Evolutionary conservation across 2,113 vertebrate genomes (phyloP).

Genomic region (Colistium nudipinnis): DNA sequence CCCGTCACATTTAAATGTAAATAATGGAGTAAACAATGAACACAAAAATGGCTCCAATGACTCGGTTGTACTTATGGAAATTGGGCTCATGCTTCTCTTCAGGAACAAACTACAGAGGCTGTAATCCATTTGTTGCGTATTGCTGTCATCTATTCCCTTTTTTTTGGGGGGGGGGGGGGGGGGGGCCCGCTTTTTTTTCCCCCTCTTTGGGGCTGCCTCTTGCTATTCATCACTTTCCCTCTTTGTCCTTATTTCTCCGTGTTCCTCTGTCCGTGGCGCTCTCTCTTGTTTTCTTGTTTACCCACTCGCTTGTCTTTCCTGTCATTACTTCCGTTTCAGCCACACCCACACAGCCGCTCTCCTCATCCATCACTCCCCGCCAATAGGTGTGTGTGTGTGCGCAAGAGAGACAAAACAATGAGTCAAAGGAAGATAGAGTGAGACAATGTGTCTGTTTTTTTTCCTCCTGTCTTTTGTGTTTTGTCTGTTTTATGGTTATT

Average conservation of each 20-base stretch:
- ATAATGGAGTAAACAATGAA: no score
- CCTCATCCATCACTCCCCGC: slow-evolving; percentile 64
- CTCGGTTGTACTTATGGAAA: slow-evolving; percentile 22
- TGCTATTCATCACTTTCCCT: slow-evolving; percentile 33
- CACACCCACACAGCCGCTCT: slow-evolving; percentile 60
- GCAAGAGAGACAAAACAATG: slow-evolving; percentile 9
- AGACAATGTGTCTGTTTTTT: slow-evolving; percentile 37
- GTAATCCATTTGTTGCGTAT: slow-evolving; percentile 24
- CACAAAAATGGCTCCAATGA: slow-evolving; percentile 19
- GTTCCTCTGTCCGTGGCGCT: slow-evolving; percentile 26
- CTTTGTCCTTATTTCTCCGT: slow-evolving; percentile 43
- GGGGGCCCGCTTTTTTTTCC: not conserved
- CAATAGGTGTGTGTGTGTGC: not conserved
- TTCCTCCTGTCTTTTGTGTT: slow-evolving; percentile 41
- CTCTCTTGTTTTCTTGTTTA: slow-evolving; percentile 56
- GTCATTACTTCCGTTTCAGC: slow-evolving; percentile 71
- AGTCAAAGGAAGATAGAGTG: slow-evolving; percentile 42
- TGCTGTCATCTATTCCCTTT: slow-evolving; percentile 30
- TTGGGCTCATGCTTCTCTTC: slow-evolving; percentile 32
- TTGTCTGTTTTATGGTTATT: slow-evolving; percentile 45
- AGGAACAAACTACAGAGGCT: slow-evolving; percentile 38
- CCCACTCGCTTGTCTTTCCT: slow-evolving; percentile 57
- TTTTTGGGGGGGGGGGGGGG: no score
- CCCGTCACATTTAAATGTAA: no score
- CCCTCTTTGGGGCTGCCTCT: slow-evolving; percentile 30